Evolutionary conservation across 2,888 invertebrate genomes (phyloP).

Genomic region (Chromoteleia sp.): DNA sequence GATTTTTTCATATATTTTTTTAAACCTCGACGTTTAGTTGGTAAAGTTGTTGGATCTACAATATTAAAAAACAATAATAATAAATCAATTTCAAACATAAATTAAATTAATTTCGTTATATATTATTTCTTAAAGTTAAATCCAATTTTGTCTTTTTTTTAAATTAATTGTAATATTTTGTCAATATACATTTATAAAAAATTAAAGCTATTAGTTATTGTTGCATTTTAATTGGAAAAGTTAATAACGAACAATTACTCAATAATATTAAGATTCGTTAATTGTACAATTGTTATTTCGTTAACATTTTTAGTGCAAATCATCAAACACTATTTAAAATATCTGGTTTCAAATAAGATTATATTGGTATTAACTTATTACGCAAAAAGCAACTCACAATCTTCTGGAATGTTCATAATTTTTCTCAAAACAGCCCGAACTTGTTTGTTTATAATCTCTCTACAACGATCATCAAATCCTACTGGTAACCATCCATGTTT

Average conservation of each 20-base stretch:
- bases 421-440: slow-evolving; percentile 86
- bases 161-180: too few relatives aligned
- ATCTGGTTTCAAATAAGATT: background rate
- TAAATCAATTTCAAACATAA: background rate
- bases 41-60: slow-evolving; percentile 80
- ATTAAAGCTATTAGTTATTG: too few relatives aligned
- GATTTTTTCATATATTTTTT: slow-evolving; percentile 34
- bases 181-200: too few relatives aligned
- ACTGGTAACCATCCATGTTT: slow-evolving; percentile 92
- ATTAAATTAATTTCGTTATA: too few relatives aligned
- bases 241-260: too few relatives aligned
- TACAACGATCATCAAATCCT: slow-evolving; percentile 89
- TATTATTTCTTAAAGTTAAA: too few relatives aligned
- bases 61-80: slow-evolving; percentile 17
- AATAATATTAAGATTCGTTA: too few relatives aligned
- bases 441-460: slow-evolving; percentile 90
- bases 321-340: too few relatives aligned
- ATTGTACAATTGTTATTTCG: too few relatives aligned
- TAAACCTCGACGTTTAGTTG: slow-evolving; percentile 53
- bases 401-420: slow-evolving; percentile 82
- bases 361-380: slow-evolving; percentile 5
- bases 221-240: too few relatives aligned
- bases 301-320: too few relatives aligned
- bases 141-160: too few relatives aligned
- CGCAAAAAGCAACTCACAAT: slow-evolving; percentile 76